Evolutionary conservation across 2,797 vertebrate genomes (phyloP).

Genomic region (Gallirallus australis): DNA sequence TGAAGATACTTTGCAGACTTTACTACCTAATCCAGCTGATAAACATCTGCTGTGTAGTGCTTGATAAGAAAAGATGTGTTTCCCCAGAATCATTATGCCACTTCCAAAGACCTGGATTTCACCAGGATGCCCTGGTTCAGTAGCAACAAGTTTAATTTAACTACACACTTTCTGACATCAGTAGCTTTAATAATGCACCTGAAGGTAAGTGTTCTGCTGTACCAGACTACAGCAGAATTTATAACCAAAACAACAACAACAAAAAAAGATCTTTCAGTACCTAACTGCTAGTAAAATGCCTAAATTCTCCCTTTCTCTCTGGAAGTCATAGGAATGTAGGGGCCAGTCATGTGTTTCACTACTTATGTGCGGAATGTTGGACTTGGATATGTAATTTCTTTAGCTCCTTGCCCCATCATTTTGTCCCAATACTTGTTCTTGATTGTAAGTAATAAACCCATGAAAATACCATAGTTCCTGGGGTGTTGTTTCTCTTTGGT

Average conservation of each 20-base stretch:
- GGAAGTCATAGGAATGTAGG: not conserved
- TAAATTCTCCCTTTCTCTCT: not conserved
- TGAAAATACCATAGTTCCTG: not conserved
- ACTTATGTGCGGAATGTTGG: not conserved
- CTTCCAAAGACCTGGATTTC: not conserved
- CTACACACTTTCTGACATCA: not conserved
- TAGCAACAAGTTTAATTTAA: not conserved
- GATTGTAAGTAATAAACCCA: not conserved
- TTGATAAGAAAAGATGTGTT: not conserved
- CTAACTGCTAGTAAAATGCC: not conserved
- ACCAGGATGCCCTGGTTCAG: not conserved
- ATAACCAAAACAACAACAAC: not conserved
- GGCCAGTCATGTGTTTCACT: not conserved
- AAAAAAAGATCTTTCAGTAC: not conserved
- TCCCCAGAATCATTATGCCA: not conserved
- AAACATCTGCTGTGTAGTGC: not conserved
- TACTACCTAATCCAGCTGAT: not conserved
- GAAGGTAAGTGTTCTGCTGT: not conserved
- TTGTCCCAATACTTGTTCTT: not conserved
- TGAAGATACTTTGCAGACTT: not conserved
- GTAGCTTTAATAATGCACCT: not conserved
- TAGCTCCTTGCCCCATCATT: not conserved
- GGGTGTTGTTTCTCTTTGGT: not conserved
- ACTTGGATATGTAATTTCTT: not conserved
- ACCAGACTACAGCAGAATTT: not conserved